A percentile compares a stretch with the other conserved stretches of the same genome.
These are phyloP conservation scores for Puntigrus tetrazona DNA, from an alignment of 2,113 vertebrate species.

Conservation along the genomic window DNA sequence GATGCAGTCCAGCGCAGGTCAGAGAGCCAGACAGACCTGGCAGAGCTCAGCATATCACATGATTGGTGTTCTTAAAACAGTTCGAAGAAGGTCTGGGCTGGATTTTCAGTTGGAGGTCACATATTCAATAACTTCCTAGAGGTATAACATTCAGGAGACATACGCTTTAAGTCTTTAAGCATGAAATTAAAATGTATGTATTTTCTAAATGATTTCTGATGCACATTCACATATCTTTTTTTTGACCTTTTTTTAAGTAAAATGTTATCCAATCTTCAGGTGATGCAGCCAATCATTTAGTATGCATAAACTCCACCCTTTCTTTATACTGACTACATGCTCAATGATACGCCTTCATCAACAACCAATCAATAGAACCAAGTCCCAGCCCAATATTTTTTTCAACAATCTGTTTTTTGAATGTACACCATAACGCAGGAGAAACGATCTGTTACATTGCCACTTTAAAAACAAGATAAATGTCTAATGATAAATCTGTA, in stretches of 20 bases:
- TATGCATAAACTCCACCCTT: background rate
- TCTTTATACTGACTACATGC: background rate
- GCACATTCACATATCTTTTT: background rate
- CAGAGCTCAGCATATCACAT: slow-evolving; percentile 29
- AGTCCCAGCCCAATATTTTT: background rate
- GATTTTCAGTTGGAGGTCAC: slow-evolving; percentile 14
- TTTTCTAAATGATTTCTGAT: background rate
- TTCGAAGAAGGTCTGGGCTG: slow-evolving; percentile 1
- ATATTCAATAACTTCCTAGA: slow-evolving; percentile 18
- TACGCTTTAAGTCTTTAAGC: background rate
- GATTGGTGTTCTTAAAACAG: background rate
- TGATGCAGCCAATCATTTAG: background rate
- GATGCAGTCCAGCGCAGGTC: slow-evolving; percentile 6
- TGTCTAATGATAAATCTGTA: background rate
- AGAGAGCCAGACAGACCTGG: slow-evolving; percentile 31
- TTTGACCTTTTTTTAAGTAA: background rate
- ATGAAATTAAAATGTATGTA: background rate
- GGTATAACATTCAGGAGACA: background rate
- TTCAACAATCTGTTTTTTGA: background rate
- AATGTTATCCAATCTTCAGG: background rate
- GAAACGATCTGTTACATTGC: background rate
- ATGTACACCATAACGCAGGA: background rate
- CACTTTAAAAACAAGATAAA: background rate
- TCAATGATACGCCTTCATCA: background rate
- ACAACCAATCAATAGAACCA: background rate